Percentiles rank a stretch among this genome's conserved stretches.
phyloP scores from a whole-genome alignment of 2,888 invertebrate species.

The Acleris cristana region DNA sequence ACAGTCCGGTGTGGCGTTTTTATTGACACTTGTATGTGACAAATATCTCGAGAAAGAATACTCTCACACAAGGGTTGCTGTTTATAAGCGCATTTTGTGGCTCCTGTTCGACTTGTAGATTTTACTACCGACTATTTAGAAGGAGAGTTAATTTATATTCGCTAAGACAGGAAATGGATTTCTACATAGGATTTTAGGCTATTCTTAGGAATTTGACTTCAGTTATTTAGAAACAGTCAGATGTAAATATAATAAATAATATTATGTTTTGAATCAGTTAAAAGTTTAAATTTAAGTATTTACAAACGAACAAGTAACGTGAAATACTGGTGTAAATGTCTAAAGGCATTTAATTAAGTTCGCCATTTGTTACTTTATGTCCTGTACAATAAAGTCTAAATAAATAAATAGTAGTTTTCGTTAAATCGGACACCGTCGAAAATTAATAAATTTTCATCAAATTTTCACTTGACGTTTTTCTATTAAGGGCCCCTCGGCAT shows the following conservation, averaged over 20 bases:
- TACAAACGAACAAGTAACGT: no score
- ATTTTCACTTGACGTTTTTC: slow-evolving; percentile 69
- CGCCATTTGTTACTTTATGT: not conserved
- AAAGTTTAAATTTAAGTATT: no score
- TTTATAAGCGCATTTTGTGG: slow-evolving; percentile 37
- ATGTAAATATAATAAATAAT: no score
- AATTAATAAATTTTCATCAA: slow-evolving; percentile 65
- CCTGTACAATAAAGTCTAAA: not conserved
- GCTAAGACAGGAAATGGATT: not conserved
- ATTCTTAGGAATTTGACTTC: no score
- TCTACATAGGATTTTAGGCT: no score
- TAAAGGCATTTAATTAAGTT: no score
- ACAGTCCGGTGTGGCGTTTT: slow-evolving; percentile 83
- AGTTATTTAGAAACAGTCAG: no score
- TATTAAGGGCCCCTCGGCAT: slow-evolving; percentile 76
- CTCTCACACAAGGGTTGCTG: slow-evolving; percentile 48
- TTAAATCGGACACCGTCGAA: slow-evolving; percentile 53
- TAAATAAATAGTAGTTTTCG: slow-evolving; percentile 1
- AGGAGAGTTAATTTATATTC: slow-evolving; percentile 14
- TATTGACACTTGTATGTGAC: slow-evolving; percentile 83
- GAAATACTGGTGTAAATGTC: no score
- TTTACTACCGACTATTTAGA: slow-evolving; percentile 35
- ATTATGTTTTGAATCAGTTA: no score
- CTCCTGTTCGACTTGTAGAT: slow-evolving; percentile 48
- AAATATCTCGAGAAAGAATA: slow-evolving; percentile 73